Evolutionary conservation across 2,797 vertebrate genomes (phyloP), one percentile per base, ranked within the genome.

Genomic region (Champsocephalus esox): DNA sequence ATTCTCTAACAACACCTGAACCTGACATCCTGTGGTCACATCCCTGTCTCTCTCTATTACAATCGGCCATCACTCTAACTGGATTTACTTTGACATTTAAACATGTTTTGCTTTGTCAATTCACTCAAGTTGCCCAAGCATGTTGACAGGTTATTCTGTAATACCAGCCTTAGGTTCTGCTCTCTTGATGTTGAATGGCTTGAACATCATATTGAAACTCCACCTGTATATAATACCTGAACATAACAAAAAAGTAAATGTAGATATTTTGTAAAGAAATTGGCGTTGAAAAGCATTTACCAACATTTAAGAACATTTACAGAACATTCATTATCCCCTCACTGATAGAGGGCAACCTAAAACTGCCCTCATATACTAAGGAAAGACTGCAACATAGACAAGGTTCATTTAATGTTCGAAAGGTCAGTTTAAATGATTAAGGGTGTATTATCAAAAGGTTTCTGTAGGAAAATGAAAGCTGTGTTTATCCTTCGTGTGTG

Each of bases 51-150:
- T 41, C 59, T 45, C 19, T 55, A 17, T 32, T 54, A 41, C 24
- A 38, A 14, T 58, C 6, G 54, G n/a, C 16, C 58, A 14, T 34
- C 9, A 51, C 21, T 21, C 21, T 34, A 43, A 34, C 13, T 54
- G 38, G 56, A 60, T 60, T 54, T 21, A 52, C 11, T 61, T 45
- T 79, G 72, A 73, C 70, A 79, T 79, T 74, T 55, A 57, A 74
- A 59, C 44, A 50, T 73, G 45, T 54, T 70, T 66, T 66, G 58
- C 24, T 51, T 66, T 48, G 60, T 51, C 75, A 44, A 60, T 78
- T 44, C 45, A 32, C 43, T 4, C 14, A 32, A 24, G 34, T 19
- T 51, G 14, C 24, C 17, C 14, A 16, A 38, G 12, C 17, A 66
- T 55, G 71, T 70, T 55, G 45, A 66, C 52, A 24, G 32, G 62